A percentile compares a stretch with the other conserved stretches of the same genome.
phyloP scores from a whole-genome alignment of 2,888 invertebrate genomes.

The Drosophila nigricruria region DNA sequence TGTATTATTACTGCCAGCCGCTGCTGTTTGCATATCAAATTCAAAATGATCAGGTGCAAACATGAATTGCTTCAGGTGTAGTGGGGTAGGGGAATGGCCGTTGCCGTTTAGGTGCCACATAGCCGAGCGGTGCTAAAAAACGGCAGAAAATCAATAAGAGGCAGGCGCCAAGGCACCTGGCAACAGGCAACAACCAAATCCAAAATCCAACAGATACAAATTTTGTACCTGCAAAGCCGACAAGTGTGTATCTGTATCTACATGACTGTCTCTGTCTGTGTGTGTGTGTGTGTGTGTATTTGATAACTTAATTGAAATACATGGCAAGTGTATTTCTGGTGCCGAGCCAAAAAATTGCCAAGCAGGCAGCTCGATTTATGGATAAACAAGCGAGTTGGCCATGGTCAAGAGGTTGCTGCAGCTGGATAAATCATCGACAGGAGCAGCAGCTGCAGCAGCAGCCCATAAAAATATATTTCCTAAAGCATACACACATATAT shows the following conservation, averaged over 20 bases:
- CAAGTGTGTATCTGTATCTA: conserved; percentile 20
- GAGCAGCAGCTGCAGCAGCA: conserved; percentile 17
- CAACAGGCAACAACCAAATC: conserved; percentile 57
- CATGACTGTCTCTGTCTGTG: not conserved
- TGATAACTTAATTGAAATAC: conserved; percentile 81
- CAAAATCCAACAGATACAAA: conserved; percentile 43
- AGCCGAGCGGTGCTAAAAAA: conserved; percentile 38
- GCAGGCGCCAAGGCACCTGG: conserved; percentile 67
- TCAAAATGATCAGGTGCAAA: conserved; percentile 77
- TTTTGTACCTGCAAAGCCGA: conserved; percentile 20
- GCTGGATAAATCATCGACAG: conserved; percentile 50
- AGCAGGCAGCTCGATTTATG: conserved; percentile 60
- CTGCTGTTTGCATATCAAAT: conserved; percentile 76
- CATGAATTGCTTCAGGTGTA: conserved; percentile 46
- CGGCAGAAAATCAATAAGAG: conserved; percentile 68
- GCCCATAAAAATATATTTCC: conserved; percentile 33
- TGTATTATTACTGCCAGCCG: conserved; percentile 58
- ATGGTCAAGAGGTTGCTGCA: conserved; percentile 56
- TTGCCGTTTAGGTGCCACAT: conserved; percentile 21
- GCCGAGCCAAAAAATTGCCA: conserved; percentile 57
- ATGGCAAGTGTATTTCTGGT: conserved; percentile 56
- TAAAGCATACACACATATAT: conserved; percentile 13
- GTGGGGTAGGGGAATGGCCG: not conserved
- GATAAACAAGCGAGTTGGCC: conserved; percentile 72
- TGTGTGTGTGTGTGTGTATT: conserved; percentile 49